Conservation (phyloP, 1,140 invertebrate genomes). For the Pseudomyrmex concolor region DNA sequence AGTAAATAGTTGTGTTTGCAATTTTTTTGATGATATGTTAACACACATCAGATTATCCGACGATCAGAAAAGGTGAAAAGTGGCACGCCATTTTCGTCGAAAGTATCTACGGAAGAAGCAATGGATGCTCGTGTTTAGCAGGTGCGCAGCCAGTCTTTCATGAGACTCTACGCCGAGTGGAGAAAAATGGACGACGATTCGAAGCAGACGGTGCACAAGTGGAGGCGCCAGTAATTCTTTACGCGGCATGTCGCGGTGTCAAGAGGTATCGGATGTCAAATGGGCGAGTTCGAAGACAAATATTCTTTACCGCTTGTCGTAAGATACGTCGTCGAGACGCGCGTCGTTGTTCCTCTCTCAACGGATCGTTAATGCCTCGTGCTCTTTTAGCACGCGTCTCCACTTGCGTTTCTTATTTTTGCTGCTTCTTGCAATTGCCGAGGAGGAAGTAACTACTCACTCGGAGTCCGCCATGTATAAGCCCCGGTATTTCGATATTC, state of each 20-base stretch:
- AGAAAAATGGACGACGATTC: slow-evolving; percentile 65
- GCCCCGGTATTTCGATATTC: slow-evolving; percentile 64
- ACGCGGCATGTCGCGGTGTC: slow-evolving; percentile 71
- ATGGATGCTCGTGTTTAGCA: slow-evolving; percentile 55
- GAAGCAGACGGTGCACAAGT: slow-evolving; percentile 46
- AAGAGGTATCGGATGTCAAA: slow-evolving; percentile 79
- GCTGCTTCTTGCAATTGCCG: slow-evolving; percentile 73
- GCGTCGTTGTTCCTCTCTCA: slow-evolving; percentile 71
- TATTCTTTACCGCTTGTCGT: slow-evolving; percentile 67
- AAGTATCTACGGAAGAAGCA: background rate
- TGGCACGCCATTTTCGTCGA: background rate
- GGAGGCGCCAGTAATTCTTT: slow-evolving; percentile 74
- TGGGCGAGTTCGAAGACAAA: slow-evolving; percentile 79
- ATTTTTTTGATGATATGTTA: background rate
- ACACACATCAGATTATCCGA: background rate
- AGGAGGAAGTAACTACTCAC: slow-evolving; percentile 76
- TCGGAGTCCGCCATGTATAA: slow-evolving; percentile 74
- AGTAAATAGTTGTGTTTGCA: background rate
- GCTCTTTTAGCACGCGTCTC: slow-evolving; percentile 38
- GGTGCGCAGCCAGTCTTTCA: slow-evolving; percentile 23
- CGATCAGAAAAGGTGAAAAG: background rate
- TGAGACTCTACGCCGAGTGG: slow-evolving; percentile 20
- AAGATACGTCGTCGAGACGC: slow-evolving; percentile 39
- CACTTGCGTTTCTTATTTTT: slow-evolving; percentile 74
- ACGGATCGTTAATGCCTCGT: slow-evolving; percentile 78